phyloP scores from a whole-genome alignment of 1,140 invertebrate species.

The Thaumatotibia leucotreta region DNA sequence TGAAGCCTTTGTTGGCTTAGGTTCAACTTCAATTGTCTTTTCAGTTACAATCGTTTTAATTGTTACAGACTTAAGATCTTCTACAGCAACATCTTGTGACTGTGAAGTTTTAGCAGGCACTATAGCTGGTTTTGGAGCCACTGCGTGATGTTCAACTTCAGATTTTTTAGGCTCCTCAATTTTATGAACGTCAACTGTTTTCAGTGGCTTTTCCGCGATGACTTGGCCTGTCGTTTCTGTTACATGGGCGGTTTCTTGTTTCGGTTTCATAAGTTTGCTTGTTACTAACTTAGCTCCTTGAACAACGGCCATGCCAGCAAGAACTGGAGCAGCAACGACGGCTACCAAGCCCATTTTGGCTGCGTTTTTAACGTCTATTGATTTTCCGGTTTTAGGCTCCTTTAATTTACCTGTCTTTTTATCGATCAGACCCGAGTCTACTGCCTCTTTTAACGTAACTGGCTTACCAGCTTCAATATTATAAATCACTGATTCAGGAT shows the following conservation, averaged over 20 bases:
- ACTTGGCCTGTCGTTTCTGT: slow-evolving; percentile 21
- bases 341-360: slow-evolving; percentile 90
- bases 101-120: not conserved
- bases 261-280: slow-evolving; percentile 63
- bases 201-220: slow-evolving; percentile 16
- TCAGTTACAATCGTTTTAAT: not conserved
- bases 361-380: slow-evolving; percentile 84
- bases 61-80: not conserved
- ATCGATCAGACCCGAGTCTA: slow-evolving; percentile 82
- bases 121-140: not conserved
- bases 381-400: slow-evolving; percentile 79
- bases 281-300: slow-evolving; percentile 84
- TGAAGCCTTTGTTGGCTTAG: not conserved
- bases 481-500: slow-evolving; percentile 84
- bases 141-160: not conserved
- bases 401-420: slow-evolving; percentile 83
- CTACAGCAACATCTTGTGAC: not conserved
- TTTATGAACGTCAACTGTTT: not conserved
- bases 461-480: slow-evolving; percentile 79
- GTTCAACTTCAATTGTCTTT: not conserved
- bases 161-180: not conserved
- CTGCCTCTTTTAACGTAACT: slow-evolving; percentile 84
- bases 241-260: slow-evolving; percentile 23
- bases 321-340: slow-evolving; percentile 84
- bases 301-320: slow-evolving; percentile 90